Evolutionary conservation across 1,140 invertebrate species (phyloP), one percentile per base, ranked within the genome.

Genomic region (Periplaneta americana): DNA sequence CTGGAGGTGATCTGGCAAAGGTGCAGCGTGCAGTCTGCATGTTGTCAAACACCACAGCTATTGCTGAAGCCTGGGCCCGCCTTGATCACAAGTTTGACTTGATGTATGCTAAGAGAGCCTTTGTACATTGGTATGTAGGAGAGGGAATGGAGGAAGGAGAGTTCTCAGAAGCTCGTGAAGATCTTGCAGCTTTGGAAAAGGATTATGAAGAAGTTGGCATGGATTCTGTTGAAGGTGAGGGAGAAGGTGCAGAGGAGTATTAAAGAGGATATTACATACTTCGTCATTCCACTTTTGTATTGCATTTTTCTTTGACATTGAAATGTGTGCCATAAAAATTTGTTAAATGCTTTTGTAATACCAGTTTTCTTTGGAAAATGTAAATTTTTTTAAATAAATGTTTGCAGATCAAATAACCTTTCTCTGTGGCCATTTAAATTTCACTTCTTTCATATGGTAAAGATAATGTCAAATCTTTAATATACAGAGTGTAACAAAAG

Each of bases 1-100:
- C 91, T 83, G 96, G 89, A 85, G 95, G 93, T 28, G 91, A 92
- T 84, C 84, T 92, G 82, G 93, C 93, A 80, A 91, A 91, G 35
- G 89, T 94, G 35, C 89, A 91, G 82, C 87, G 93, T 84, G 94
- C 91, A 85, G 93, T 89, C 81, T 95, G 90, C 90, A 95, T 86
- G 95, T 88, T 97, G 87, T 95, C 92, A n/a, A n/a, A n/a, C n/a
- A n/a, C n/a, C n/a, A n/a, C n/a, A n/a, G 93, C 93, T 34, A 96
- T 96, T 85, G 94, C 94, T 11, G 96, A 98, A 33, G 81, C 85
- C 86, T 87, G 86, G 87, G 87, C 86, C 80, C 87, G 85, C 87
- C 88, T 83, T 87, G 87, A 88, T 86, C 85, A 85, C 87, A 87
- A 86, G 85, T 92, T 92, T 82, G 91, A 92, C 88, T 83, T 93